Evolutionary conservation across 2,888 invertebrate genomes (phyloP).

Genomic region (Eledone cirrhosa): DNA sequence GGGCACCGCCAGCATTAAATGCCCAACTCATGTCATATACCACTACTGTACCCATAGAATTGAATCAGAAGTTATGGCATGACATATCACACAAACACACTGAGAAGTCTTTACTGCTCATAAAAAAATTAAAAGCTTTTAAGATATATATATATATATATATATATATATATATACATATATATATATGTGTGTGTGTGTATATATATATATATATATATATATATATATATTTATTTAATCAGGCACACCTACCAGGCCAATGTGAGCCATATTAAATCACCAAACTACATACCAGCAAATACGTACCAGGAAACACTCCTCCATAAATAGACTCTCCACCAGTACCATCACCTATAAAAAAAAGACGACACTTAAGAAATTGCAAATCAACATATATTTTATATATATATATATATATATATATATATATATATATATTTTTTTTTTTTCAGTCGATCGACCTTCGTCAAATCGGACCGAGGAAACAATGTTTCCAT

Average conservation of each 20-base stretch:
- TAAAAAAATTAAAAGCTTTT: no score
- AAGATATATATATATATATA: background rate
- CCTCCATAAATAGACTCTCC: conserved; percentile 98
- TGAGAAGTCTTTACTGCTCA: no score
- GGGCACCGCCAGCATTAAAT: no score
- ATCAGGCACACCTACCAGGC: conserved; percentile 15
- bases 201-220: background rate
- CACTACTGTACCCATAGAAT: no score
- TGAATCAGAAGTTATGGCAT: no score
- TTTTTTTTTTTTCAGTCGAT: no score
- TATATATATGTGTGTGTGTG: background rate
- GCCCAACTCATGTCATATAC: no score
- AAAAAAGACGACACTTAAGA: conserved; percentile 55
- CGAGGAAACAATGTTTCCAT: no score
- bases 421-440: no score
- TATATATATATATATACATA: background rate
- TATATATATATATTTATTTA: conserved; percentile 2
- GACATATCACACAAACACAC: no score
- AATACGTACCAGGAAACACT: conserved; percentile 85
- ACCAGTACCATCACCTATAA: conserved; percentile 92
- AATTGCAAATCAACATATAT: background rate
- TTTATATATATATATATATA: background rate
- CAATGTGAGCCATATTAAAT: conserved; percentile 15
- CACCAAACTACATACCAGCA: conserved; percentile 27
- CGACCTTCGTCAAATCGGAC: no score